Percentiles rank a stretch among this genome's conserved stretches.
phyloP scores from a whole-genome alignment of 1,140 invertebrate species.

The Sarcophaga peregrina region DNA sequence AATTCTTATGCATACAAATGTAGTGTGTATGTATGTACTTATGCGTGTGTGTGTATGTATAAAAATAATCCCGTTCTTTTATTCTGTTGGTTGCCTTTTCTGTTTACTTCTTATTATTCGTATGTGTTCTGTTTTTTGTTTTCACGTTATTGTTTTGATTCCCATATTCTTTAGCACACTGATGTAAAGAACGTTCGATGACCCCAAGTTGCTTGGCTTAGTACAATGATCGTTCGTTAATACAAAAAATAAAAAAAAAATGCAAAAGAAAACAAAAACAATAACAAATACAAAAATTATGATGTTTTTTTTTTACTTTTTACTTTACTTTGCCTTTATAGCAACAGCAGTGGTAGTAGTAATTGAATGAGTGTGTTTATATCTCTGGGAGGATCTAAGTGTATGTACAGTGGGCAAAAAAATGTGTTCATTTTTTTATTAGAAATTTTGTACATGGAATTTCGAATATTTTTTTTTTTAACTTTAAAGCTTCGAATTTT shows the following conservation, averaged over 20 bases:
- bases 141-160: slow-evolving; percentile 62
- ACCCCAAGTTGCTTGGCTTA: slow-evolving; percentile 51
- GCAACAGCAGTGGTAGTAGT: not conserved
- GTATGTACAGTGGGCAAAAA: slow-evolving; percentile 42
- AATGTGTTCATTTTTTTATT: too few species aligned
- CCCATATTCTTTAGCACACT: slow-evolving; percentile 59
- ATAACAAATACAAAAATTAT: slow-evolving; percentile 5
- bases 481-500: too few species aligned
- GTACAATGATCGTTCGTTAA: slow-evolving; percentile 14
- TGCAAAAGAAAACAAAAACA: not conserved
- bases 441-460: too few species aligned
- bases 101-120: slow-evolving; percentile 53
- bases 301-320: not conserved
- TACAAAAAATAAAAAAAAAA: slow-evolving; percentile 6
- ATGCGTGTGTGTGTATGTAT: not conserved
- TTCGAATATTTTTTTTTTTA: too few species aligned
- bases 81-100: slow-evolving; percentile 36
- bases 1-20: not conserved
- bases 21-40: not conserved
- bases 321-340: not conserved
- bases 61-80: slow-evolving; percentile 27
- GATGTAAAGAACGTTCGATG: slow-evolving; percentile 65
- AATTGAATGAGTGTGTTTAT: not conserved
- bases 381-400: slow-evolving; percentile 43
- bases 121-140: slow-evolving; percentile 2